A percentile compares a stretch with the other conserved stretches of the same genome.
Conservation (phyloP, 2,113 vertebrate species). For the Myrmecobius fasciatus region DNA sequence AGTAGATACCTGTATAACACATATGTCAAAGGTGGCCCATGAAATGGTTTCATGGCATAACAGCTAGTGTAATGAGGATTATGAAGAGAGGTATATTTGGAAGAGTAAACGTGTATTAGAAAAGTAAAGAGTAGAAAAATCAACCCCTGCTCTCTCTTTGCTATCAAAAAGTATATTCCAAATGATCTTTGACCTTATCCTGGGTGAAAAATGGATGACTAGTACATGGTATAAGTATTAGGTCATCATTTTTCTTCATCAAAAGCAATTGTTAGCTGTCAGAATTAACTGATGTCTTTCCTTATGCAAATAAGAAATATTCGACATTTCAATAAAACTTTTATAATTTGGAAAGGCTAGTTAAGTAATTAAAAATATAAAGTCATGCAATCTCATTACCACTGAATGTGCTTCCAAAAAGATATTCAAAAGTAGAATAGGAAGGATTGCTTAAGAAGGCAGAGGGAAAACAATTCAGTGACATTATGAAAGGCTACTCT, state of each 20-base stretch:
- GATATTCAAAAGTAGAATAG: conserved; percentile 1
- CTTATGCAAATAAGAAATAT: not conserved
- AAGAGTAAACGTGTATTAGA: not conserved
- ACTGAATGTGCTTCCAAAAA: not conserved
- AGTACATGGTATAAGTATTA: not conserved
- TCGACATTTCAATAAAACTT: not conserved
- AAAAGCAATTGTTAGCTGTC: not conserved
- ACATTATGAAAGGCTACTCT: conserved; percentile 37
- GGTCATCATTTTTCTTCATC: not conserved
- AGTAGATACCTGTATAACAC: not conserved
- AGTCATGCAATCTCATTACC: not conserved
- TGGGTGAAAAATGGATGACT: not conserved
- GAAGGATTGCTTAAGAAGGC: not conserved
- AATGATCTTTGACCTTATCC: not conserved
- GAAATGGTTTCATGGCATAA: not conserved
- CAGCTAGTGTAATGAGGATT: not conserved
- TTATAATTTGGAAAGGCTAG: not conserved
- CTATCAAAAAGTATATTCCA: not conserved
- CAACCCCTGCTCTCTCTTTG: not conserved
- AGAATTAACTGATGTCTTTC: not conserved
- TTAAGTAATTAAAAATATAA: not conserved
- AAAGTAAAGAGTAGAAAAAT: not conserved
- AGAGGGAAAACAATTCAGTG: not conserved
- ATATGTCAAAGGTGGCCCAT: not conserved
- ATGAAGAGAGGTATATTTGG: not conserved